Evolutionary conservation across 1,140 invertebrate species (phyloP).

Genomic region (Zaprionus camerounensis): DNA sequence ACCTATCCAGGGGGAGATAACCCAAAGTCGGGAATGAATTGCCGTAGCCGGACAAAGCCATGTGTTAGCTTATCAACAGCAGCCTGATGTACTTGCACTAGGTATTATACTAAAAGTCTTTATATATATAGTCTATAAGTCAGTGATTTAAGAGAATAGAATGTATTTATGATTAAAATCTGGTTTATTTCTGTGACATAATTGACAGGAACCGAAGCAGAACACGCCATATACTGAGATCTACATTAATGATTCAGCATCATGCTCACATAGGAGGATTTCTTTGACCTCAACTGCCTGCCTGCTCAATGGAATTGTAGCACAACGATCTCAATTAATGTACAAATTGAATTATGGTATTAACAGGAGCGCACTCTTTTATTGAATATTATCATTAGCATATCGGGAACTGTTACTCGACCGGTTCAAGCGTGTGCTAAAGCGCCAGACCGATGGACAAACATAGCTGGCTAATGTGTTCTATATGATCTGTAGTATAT

Average conservation of each 20-base stretch:
- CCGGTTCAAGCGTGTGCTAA: slow-evolving; percentile 4
- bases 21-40: slow-evolving; percentile 39
- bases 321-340: slow-evolving; percentile 21
- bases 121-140: neutral
- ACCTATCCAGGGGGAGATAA: slow-evolving; percentile 38
- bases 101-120: neutral
- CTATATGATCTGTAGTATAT: neutral
- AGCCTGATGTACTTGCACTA: slow-evolving; percentile 14
- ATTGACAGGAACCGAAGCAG: slow-evolving; percentile 6
- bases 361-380: slow-evolving; percentile 17
- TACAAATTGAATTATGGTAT: slow-evolving; percentile 32
- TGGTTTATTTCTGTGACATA: slow-evolving; percentile 34
- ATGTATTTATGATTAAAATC: slow-evolving; percentile 10
- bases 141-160: neutral
- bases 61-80: slow-evolving; percentile 31
- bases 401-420: slow-evolving; percentile 6
- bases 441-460: slow-evolving; percentile 51
- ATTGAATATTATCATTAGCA: slow-evolving; percentile 44
- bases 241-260: neutral
- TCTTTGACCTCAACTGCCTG: slow-evolving; percentile 9
- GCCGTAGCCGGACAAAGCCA: slow-evolving; percentile 29
- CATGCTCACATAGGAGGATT: neutral
- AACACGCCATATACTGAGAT: slow-evolving; percentile 27
- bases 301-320: neutral
- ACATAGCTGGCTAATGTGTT: slow-evolving; percentile 24